phyloP scores from a whole-genome alignment of 2,888 invertebrate species.

The Cosmia trapezina region DNA sequence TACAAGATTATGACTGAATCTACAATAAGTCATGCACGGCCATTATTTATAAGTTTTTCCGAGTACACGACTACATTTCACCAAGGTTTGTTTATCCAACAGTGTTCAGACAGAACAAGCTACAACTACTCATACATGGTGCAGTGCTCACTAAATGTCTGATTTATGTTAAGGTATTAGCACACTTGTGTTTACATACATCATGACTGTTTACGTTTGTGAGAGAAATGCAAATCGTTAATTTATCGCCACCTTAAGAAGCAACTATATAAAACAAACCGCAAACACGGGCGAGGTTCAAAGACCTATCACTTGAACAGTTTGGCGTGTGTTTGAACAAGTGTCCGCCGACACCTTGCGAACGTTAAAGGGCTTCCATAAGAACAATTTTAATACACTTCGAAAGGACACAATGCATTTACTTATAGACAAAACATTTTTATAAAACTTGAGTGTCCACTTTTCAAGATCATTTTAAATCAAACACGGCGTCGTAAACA shows the following conservation, averaged over 20 bases:
- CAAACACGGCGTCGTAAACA: conserved; percentile 41
- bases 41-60: conserved; percentile 44
- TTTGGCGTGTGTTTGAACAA: conserved; percentile 86
- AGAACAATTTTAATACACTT: conserved; percentile 60
- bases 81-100: conserved; percentile 53
- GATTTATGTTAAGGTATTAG: conserved; percentile 78
- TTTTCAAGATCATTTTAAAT: conserved; percentile 43
- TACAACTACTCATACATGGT: conserved; percentile 57
- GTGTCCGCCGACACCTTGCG: conserved; percentile 80
- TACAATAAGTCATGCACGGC: conserved; percentile 43
- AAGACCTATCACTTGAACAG: conserved; percentile 87
- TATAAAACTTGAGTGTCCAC: conserved; percentile 6
- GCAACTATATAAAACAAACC: conserved; percentile 87
- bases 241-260: conserved; percentile 88
- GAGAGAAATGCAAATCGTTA: conserved; percentile 88
- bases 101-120: conserved; percentile 46
- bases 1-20: conserved; percentile 40
- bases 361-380: conserved; percentile 75
- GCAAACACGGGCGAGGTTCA: conserved; percentile 86
- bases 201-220: conserved; percentile 83
- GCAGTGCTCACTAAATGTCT: conserved; percentile 63
- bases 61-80: conserved; percentile 36
- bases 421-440: conserved; percentile 19
- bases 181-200: conserved; percentile 82
- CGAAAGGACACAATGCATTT: conserved; percentile 16